Evolutionary conservation across 2,888 invertebrate genomes (phyloP), one percentile per base, ranked within the genome.

Genomic region (Pyrochroa serraticornis): DNA sequence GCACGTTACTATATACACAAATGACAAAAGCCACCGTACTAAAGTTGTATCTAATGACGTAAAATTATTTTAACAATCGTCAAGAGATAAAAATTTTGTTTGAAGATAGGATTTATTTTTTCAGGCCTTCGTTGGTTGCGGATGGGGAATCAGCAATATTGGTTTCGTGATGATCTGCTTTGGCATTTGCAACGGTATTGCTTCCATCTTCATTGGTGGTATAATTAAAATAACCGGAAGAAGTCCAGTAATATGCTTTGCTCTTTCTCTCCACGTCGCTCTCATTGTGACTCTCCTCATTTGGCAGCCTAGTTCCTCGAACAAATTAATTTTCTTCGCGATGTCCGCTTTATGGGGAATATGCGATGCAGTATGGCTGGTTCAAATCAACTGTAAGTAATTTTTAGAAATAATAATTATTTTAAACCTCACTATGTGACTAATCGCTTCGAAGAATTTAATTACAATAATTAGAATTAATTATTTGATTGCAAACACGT

Each of bases 101-200:
- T 14, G 7, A 39, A 3, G 7, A 39, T 30, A 10, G 22, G 22
- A 22, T 2, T n/a, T n/a, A n/a, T n/a, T 9, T 59, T 72, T 80
- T 7, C 80, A 93, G 91, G 89, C 92, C 0, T 93, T 88, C 74
- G 90, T 93, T 0, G 91, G 92, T 0, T 93, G 93, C 70, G 90
- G 92, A 0, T 91, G 90, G 86, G 92, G 96, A 1, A 91, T 96
- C 64, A 88, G 87, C 65, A 91, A 94, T 77, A 94, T 97, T 47
- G 97, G 97, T 0, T 95, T 90, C 75, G 93, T 95, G 49, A 92
- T 96, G 91, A 93, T 96, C 62, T 93, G 93, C 75, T 95, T 93
- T 76, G 96, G 96, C 0, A 85, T 92, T 6, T 89, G 89, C 66
- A 94, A 95, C 74, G 93, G 95, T 0, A 76, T 93, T n/a, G 91